Evolutionary conservation across 2,797 vertebrate species (phyloP).

Genomic region (Takifugu ocellatus): DNA sequence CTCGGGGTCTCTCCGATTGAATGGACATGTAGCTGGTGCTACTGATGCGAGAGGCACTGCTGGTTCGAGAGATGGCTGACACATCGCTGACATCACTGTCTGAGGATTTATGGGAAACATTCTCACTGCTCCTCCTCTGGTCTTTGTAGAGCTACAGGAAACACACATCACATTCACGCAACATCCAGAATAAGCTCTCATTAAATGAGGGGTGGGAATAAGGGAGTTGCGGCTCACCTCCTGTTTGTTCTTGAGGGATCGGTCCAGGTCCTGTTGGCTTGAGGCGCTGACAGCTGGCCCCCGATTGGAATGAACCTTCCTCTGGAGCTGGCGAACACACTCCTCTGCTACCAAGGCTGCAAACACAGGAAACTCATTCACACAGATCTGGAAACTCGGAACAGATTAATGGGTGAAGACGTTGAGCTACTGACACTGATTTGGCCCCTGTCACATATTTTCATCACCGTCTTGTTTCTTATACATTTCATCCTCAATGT

Average conservation of each 20-base stretch:
- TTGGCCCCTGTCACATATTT: no score
- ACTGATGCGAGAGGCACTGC: slow-evolving; percentile 99
- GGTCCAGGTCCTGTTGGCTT: slow-evolving; percentile 95
- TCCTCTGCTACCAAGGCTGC: slow-evolving; percentile 95
- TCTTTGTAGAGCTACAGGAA: slow-evolving; percentile 84
- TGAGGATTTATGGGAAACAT: slow-evolving; percentile 95
- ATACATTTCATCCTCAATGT: no score
- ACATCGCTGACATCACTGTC: slow-evolving; percentile 98
- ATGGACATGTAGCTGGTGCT: slow-evolving; percentile 99
- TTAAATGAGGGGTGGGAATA: no score
- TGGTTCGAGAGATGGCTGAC: slow-evolving; percentile 98
- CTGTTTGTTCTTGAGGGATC: slow-evolving; percentile 89
- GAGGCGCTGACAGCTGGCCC: slow-evolving; percentile 85
- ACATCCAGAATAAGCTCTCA: not conserved
- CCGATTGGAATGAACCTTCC: slow-evolving; percentile 91
- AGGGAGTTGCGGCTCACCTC: slow-evolving; percentile 64
- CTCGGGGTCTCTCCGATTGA: slow-evolving; percentile 93
- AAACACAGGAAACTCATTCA: slow-evolving; percentile 3
- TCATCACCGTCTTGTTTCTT: no score
- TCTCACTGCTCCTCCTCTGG: slow-evolving; percentile 94
- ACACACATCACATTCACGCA: not conserved
- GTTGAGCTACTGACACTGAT: no score
- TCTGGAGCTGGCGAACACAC: slow-evolving; percentile 89
- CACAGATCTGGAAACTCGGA: no score
- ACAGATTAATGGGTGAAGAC: no score